A percentile compares a stretch with the other conserved stretches of the same genome.
Conservation (phyloP, 2,797 vertebrate species). For the Oreochromis mossambicus region DNA sequence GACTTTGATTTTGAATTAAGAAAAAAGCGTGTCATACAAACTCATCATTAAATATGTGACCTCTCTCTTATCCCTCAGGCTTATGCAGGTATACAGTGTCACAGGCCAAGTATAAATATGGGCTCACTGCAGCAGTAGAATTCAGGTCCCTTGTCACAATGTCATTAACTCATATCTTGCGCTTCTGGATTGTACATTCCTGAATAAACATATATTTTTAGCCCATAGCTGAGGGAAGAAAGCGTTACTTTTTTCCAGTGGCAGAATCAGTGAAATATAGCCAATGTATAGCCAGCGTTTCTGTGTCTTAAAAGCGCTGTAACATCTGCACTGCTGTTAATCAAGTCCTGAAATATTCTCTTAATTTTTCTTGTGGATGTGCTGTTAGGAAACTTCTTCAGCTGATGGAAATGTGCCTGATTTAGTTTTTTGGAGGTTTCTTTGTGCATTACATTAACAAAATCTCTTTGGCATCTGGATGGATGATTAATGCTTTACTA, state of each 20-base stretch:
- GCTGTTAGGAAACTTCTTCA: not conserved
- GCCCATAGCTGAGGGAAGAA: not conserved
- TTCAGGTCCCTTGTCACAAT: fast-evolving
- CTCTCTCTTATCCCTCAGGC: not conserved
- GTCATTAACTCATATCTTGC: not conserved
- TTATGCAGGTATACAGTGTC: not conserved
- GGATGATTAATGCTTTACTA: not conserved
- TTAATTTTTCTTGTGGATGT: not conserved
- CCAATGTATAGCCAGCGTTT: not conserved
- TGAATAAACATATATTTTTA: not conserved
- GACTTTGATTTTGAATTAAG: not conserved
- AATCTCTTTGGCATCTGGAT: not conserved
- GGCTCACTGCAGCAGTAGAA: not conserved
- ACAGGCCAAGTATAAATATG: not conserved
- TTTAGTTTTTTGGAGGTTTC: not conserved
- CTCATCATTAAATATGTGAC: not conserved
- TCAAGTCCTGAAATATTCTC: not conserved
- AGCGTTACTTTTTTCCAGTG: not conserved
- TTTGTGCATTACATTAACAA: not conserved
- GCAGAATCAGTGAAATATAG: not conserved
- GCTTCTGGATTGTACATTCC: not conserved
- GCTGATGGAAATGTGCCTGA: not conserved
- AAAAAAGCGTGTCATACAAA: not conserved
- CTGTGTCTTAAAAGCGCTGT: not conserved
- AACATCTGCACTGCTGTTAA: slow-evolving; percentile 8